Evolutionary conservation across 92 coral and sea anemone species (phyloP), one percentile per base, ranked within the genome.

Genomic region (Micromussa lordhowensis): DNA sequence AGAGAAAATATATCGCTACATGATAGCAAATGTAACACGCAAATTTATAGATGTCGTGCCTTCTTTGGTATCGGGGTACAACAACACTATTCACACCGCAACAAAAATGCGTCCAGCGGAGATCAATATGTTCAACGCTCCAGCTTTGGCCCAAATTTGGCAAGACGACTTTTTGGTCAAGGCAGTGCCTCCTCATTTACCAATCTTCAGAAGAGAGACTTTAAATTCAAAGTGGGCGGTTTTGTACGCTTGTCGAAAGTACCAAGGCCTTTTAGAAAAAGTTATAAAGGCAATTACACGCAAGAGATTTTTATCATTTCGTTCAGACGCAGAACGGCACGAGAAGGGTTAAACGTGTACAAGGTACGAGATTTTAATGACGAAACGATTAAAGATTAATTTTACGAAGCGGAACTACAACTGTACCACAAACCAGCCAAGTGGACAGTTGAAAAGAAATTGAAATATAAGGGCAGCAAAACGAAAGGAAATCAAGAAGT

Each of bases 31-130:
- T 3, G 22, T 14, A 11, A 70, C 76, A 11, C 76, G 76, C 44
- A 70, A 70, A 70, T 70, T 70, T 31, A 70, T 30, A 70, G 76
- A 70, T 31, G 76, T 70, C 44, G 76, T 70, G 48, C 76, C 76
- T 16, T 70, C 48, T 70, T 31, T 70, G 22, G 76, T 70, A 70
- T 70, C 76, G 7, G 76, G 76, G 6, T 70, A 70, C 76, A 31
- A 70, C 22, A 30, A 32, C 40, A 70, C 76, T 29, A 16, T 32
- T 31, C 76, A 70, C 76, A 70, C 21, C 22, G 48, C 17, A 13
- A 70, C 76, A 16, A 70, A 70, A 70, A 70, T n/a, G n/a, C n/a
- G n/a, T n/a, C n/a, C n/a, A n/a, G n/a, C n/a, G n/a, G n/a, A n/a
- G n/a, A n/a, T n/a, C 32, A 15, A 30, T 19, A 70, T 70, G 76